These are phyloP conservation scores for Isaurus tuberculatus DNA, from an alignment of 92 coral and sea anemone species.

Conservation along the genomic window DNA sequence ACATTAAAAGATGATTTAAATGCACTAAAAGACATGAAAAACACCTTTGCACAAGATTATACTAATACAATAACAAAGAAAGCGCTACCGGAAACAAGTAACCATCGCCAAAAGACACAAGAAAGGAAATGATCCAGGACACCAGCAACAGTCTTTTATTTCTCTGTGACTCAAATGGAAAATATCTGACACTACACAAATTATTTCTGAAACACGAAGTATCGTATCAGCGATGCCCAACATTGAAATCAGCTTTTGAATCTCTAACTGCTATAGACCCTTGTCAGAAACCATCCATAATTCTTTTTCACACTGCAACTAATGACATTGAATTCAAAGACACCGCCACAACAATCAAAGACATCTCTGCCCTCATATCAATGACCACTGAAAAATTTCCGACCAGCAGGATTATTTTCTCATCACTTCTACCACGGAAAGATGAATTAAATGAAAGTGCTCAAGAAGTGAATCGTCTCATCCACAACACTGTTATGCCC, in stretches of 20 bases:
- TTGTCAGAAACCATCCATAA: conserved; percentile 27
- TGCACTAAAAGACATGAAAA: conserved; percentile 5
- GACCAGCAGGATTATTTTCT: conserved; percentile 5
- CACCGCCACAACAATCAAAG: neutral
- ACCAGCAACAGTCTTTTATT: neutral
- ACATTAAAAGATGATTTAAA: conserved; percentile 4
- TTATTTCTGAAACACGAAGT: conserved; percentile 21
- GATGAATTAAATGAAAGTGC: conserved; percentile 10
- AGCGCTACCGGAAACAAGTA: neutral
- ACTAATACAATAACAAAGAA: neutral
- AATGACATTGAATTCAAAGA: conserved; percentile 35
- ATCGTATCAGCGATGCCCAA: conserved; percentile 32
- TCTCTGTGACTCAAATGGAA: neutral
- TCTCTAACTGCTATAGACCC: conserved; percentile 18
- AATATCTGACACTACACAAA: neutral
- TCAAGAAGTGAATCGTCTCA: neutral
- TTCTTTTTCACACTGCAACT: conserved; percentile 26
- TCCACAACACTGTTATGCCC: neutral
- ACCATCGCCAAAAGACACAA: neutral
- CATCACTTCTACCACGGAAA: conserved; percentile 28
- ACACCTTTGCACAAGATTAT: conserved; percentile 20
- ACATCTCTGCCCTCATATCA: conserved; percentile 11
- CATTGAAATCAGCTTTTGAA: conserved; percentile 13
- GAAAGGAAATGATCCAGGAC: neutral
- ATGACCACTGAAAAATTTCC: conserved; percentile 32